These are phyloP conservation scores for Pygoscelis antarcticus DNA, from an alignment of 2,113 vertebrate species.

Conservation along the genomic window DNA sequence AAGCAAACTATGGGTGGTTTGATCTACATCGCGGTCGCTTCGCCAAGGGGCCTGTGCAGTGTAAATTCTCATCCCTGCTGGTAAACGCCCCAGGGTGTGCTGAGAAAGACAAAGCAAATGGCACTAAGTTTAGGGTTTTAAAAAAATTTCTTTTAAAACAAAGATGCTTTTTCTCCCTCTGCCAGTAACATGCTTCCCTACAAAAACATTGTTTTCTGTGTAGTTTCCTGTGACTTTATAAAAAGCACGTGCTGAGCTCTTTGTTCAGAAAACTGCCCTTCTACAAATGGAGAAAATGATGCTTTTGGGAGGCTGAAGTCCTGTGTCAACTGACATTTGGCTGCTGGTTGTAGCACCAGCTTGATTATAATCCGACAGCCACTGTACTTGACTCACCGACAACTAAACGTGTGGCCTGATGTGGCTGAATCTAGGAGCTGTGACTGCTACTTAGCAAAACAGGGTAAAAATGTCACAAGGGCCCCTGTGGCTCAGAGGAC, in stretches of 20 bases:
- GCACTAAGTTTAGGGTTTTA: not conserved
- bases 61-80: not conserved
- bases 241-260: not conserved
- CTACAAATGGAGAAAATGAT: not conserved
- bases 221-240: not conserved
- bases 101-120: not conserved
- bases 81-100: not conserved
- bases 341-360: not conserved
- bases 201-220: not conserved
- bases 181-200: not conserved
- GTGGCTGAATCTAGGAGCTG: accelerated
- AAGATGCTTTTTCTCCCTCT: not conserved
- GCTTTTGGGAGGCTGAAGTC: not conserved
- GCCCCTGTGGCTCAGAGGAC: not conserved
- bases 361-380: not conserved
- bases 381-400: not conserved
- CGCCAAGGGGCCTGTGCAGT: not conserved
- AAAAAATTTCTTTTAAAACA: not conserved
- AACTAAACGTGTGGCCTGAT: accelerated
- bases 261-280: not conserved
- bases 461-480: not conserved
- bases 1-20: not conserved
- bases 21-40: not conserved
- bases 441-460: not conserved
- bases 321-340: not conserved